phyloP scores from a whole-genome alignment of 2,797 vertebrate genomes.

The Nannoperca australis region DNA sequence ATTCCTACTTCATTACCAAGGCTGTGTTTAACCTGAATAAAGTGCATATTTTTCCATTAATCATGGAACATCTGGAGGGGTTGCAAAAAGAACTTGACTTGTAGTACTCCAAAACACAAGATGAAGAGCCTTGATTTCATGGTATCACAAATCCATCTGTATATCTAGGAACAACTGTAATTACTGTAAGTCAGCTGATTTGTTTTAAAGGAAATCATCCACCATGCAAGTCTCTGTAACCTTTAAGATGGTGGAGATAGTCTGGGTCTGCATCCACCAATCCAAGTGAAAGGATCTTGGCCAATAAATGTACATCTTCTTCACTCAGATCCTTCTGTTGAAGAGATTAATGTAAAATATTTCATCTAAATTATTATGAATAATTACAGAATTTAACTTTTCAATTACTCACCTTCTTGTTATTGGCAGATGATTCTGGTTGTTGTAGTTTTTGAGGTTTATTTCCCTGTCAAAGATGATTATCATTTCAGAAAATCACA shows the following conservation, averaged over 20 bases:
- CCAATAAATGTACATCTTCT: constrained; percentile 80
- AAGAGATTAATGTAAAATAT: background rate
- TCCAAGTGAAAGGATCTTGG: constrained; percentile 81
- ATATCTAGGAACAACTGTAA: constrained; percentile 2
- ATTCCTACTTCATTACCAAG: background rate
- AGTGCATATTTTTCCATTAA: constrained; percentile 6
- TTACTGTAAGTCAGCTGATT: background rate
- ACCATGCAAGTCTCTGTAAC: constrained; percentile 79
- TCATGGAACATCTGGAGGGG: background rate
- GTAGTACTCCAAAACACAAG: constrained; percentile 14
- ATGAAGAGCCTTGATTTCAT: constrained; percentile 13
- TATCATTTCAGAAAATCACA: constrained; percentile 1
- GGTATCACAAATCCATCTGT: constrained; percentile 3
- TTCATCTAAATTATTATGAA: background rate
- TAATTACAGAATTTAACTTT: background rate
- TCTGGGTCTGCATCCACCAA: constrained; percentile 87
- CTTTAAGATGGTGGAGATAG: constrained; percentile 85
- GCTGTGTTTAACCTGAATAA: constrained; percentile 9
- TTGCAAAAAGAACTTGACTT: constrained; percentile 1
- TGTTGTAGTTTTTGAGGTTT: constrained; percentile 55
- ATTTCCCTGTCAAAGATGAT: constrained; percentile 57
- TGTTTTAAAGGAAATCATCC: constrained; percentile 38
- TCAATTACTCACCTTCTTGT: constrained; percentile 73
- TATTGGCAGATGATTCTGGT: constrained; percentile 55
- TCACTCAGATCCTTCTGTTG: constrained; percentile 80